Evolutionary conservation across 1,140 invertebrate species (phyloP).

Genomic region (Leptopilina boulardi): DNA sequence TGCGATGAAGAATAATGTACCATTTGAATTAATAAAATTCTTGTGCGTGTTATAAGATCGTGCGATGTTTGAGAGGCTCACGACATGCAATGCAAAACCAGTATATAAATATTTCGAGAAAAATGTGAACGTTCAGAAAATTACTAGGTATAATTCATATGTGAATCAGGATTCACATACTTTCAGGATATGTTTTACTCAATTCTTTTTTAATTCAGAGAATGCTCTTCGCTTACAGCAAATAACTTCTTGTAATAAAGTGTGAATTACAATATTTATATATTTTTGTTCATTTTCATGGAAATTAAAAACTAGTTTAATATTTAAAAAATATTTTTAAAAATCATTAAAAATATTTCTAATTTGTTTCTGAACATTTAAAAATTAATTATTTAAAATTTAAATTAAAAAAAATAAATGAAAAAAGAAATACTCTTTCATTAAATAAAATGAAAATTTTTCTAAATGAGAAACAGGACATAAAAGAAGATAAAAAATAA

Average conservation of each 20-base stretch:
- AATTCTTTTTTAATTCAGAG: neutral
- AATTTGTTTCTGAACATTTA: too few species aligned
- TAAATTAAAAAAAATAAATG: too few species aligned
- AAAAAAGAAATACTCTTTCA: too few species aligned
- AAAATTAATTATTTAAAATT: too few species aligned
- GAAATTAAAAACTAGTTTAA: too few species aligned
- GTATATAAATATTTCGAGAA: conserved; percentile 12
- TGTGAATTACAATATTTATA: too few species aligned
- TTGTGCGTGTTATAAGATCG: conserved; percentile 9
- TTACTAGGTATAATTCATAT: conserved; percentile 17
- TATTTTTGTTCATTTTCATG: too few species aligned
- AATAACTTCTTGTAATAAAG: neutral
- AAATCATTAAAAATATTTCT: too few species aligned
- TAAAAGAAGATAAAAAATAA: too few species aligned
- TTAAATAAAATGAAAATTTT: too few species aligned
- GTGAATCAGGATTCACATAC: conserved; percentile 28
- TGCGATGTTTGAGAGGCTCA: neutral
- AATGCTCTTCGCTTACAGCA: neutral
- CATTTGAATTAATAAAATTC: neutral
- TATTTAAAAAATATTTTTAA: too few species aligned
- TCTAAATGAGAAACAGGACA: too few species aligned
- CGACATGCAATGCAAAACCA: conserved; percentile 26
- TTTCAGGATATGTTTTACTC: conserved; percentile 12
- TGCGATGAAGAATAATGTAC: neutral
- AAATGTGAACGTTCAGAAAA: conserved; percentile 32